Evolutionary conservation across 2,888 invertebrate genomes (phyloP).

Genomic region (Vandiemenella viatica): DNA sequence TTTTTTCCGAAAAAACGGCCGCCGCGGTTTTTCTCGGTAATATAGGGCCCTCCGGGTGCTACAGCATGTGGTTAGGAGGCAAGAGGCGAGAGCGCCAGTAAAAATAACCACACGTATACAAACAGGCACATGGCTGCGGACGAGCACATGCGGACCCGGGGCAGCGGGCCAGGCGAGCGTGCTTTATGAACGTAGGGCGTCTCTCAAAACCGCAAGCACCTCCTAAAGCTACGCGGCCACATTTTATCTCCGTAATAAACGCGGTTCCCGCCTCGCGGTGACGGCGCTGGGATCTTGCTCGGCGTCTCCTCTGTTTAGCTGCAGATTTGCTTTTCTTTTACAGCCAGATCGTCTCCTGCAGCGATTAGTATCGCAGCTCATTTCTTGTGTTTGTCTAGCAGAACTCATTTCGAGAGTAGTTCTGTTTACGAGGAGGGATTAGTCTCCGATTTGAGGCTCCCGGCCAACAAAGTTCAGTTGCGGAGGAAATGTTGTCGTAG

Average conservation of each 20-base stretch:
- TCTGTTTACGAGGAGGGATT: too few relatives aligned
- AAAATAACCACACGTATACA: conserved; percentile 16
- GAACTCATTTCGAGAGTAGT: too few relatives aligned
- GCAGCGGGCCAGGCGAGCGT: neutral
- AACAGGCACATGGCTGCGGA: conserved; percentile 11
- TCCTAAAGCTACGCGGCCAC: conserved; percentile 4
- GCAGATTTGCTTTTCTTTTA: too few relatives aligned
- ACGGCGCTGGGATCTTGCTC: too few relatives aligned
- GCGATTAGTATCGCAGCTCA: too few relatives aligned
- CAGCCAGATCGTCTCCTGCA: too few relatives aligned
- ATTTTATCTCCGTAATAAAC: conserved; percentile 9
- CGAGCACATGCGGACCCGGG: conserved; percentile 10
- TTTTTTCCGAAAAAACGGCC: too few relatives aligned
- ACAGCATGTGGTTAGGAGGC: conserved; percentile 9
- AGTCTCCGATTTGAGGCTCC: too few relatives aligned
- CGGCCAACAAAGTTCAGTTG: too few relatives aligned
- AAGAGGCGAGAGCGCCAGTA: conserved; percentile 9
- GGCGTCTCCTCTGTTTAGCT: too few relatives aligned
- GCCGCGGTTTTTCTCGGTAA: conserved; percentile 12
- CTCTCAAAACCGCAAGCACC: conserved; percentile 10
- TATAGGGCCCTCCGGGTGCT: conserved; percentile 6
- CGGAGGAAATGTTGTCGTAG: too few relatives aligned
- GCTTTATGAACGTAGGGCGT: conserved; percentile 8
- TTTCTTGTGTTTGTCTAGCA: too few relatives aligned
- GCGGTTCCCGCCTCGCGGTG: conserved; percentile 4